Evolutionary conservation across 2,113 vertebrate species (phyloP), one percentile per base, ranked within the genome.

Genomic region (Saguinus midas): DNA sequence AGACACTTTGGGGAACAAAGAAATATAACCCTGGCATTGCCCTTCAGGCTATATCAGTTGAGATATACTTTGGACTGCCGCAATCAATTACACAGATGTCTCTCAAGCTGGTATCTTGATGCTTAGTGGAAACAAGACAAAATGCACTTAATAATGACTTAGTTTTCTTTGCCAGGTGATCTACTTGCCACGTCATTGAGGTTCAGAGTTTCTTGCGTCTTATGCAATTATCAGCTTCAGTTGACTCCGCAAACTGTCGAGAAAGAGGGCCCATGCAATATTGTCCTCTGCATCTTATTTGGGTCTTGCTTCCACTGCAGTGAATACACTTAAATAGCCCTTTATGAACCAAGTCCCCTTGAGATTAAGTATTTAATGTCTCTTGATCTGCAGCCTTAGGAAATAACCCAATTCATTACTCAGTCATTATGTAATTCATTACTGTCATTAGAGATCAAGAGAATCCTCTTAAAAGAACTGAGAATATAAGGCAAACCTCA

Each of bases 401-500:
- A 96, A 96, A 83, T 95, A 85, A 97, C 91, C 76, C 73, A 93
- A 96, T 96, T 97, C 3, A 88, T 98, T 98, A 96, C 35, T 43
- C 20, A 95, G 29, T 27, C 0, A 10, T 90, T 92, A 97, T 96
- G 98, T 98, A 98, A 98, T 98, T 98, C 82, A 97, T 98, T 98
- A 76, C 14, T 92, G 52, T 87, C 95, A 90, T 97, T 98, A 97
- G 18, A 90, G 32, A 76, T 87, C 80, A 89, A 86, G 68, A 95
- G 88, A 94, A 95, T 83, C 68, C 3, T 82, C 64, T 96, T 58
- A 57, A 68, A 43, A 76, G 97, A 61, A 25, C 70, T 57, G 96
- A 84, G 40, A 92, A 91, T 35, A 52, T 17, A 64, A 25, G 57
- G 3, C 52, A 96, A 25, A 25, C 89, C 66, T 97, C 52, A 66